Base-by-base conservation (phyloP, 2,888 invertebrate genomes). In the Caenorhabditis sp. region DNA sequence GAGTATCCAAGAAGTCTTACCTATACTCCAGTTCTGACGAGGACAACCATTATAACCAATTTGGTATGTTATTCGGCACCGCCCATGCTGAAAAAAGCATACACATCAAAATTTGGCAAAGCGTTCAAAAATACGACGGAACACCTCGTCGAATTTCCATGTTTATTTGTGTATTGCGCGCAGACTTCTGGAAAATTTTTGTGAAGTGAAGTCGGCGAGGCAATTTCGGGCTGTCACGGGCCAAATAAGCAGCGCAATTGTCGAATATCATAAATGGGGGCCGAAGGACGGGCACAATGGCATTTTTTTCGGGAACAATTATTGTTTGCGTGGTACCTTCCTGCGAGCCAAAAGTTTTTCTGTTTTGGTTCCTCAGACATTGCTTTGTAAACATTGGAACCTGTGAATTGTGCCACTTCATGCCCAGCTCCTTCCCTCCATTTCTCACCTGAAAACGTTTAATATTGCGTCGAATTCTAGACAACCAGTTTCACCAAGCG, bases 11-110 rank as follows among this genome's bases (percentile, higher is more conserved):
- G 26, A 80, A 80, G 61, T 70, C 80, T 1, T 80, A 74, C 32
- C 3, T 77, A 40, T 71, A 68, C 44, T 82, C 82, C n/a, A 82
- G 82, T 50, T 82, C 82, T 32, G 82, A 82, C 61, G 82, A 82
- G 37, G 82, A 82, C 58, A 58, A 56, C 58, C 47, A 47, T 37
- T 82, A 58, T 44, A 74, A 76, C 56, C 67, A 77, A 35, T 44
- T 81, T 40, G 81, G 81, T 81, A 68, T 37, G 81, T 80, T 28
- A 24, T 56, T 18, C 18, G 53, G n/a, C n/a, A 28, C 64, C 64
- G 35, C 47, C 26, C 50, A 67, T 18, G 9, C 20, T 24, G 24
- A 28, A 22, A 24, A 24, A 11, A 61, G 26, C 3, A 26, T n/a
- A n/a, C n/a, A 28, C 55, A 15, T 22, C n/a, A 32, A 56, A 56